phyloP scores from a whole-genome alignment of 1,140 invertebrate species.

The Drosophila leontia region DNA sequence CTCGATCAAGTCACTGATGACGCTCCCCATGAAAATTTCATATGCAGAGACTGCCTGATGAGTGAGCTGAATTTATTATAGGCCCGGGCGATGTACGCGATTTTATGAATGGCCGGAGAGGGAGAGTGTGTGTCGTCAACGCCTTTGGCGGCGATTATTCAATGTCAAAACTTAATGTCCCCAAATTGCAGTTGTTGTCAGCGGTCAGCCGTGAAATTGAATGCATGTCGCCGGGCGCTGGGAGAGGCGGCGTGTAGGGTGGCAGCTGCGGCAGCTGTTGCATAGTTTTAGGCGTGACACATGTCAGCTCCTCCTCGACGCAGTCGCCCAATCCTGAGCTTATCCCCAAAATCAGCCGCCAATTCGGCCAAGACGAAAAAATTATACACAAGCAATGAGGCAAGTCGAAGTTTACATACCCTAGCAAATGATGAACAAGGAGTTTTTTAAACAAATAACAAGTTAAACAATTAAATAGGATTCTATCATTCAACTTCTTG shows the following conservation, averaged over 20 bases:
- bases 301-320: constrained; percentile 14
- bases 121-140: constrained; percentile 61
- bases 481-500: too few relatives aligned
- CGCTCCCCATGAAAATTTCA: constrained; percentile 74
- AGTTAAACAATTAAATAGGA: not conserved
- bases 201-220: constrained; percentile 78
- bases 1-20: constrained; percentile 50
- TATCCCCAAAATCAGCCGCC: constrained; percentile 59
- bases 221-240: constrained; percentile 48
- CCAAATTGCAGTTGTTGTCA: constrained; percentile 78
- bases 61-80: constrained; percentile 77
- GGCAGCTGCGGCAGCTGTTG: constrained; percentile 53
- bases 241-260: not conserved
- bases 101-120: constrained; percentile 54
- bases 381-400: not conserved
- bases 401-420: not conserved
- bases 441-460: not conserved
- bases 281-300: constrained; percentile 69
- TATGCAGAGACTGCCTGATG: constrained; percentile 63
- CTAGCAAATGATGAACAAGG: not conserved
- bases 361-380: constrained; percentile 39
- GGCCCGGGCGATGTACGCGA: constrained; percentile 65
- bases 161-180: constrained; percentile 79
- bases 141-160: constrained; percentile 78
- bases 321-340: constrained; percentile 28